Evolutionary conservation across 2,888 invertebrate species (phyloP), one percentile per base, ranked within the genome.

Genomic region (Tetropium fuscum): DNA sequence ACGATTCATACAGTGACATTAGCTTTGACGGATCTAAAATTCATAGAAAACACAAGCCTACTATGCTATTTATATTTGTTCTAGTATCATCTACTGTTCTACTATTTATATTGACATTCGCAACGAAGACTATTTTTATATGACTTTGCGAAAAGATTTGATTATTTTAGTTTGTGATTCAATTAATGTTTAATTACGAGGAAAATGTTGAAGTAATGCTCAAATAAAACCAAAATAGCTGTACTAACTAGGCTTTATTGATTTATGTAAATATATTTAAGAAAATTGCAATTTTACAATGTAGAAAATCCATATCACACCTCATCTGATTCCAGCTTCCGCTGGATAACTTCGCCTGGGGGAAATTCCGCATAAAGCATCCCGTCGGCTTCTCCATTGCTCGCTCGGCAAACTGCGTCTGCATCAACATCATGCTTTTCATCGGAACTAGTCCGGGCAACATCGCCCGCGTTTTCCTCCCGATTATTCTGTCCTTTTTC

Each of bases 301-400:
- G 27, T n/a, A 27, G 10, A 27, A 27, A 27, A 27, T 8, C 8
- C 27, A 6, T 10, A n/a, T 15, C 13, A 43, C 44, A 44, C 44
- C 4, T 44, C 44, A 16, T 44, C 44, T 8, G 44, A 6, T 16
- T 18, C 44, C 4, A 44, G 44, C n/a, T 44, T 27, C 6, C 44
- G 15, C n/a, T 27, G n/a, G 8, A 10, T 44, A 27, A 27, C 44
- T 8, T n/a, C 44, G 13, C 25, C 44, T 15, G 44, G 1, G 44
- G 44, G 27, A 27, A 27, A 27, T 44, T 44, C 18, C 3, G n/a
- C 27, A 15, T 13, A 27, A 15, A 27, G 44, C 27, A 15, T 27
- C 13, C 32, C 34, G 15, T 34, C 34, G n/a, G 7, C 16, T 10
- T 30, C 16, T 10, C 36, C 13, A 16, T 30, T 18, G n/a, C 22